Percentiles rank a stretch among this genome's conserved stretches.
Conservation (phyloP, 2,797 vertebrate species). For the Echiichthys vipera region DNA sequence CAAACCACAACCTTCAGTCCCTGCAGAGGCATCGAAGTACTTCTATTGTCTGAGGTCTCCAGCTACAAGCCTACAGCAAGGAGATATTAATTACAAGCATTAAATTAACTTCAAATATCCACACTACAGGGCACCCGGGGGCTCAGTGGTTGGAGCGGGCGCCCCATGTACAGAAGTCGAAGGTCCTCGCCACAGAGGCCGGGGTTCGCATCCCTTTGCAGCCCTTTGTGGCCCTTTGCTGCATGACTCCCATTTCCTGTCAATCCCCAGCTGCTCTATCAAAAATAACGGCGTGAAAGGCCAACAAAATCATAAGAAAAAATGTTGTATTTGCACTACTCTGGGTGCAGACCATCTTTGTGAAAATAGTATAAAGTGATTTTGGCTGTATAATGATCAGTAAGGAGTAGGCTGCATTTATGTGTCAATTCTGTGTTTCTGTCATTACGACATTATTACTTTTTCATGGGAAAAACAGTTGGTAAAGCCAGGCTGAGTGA, state of each 20-base stretch:
- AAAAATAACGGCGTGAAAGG: too few species aligned
- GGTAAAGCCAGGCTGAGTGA: background rate
- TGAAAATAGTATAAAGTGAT: background rate
- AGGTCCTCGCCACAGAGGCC: too few species aligned
- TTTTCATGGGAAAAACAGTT: conserved; percentile 2
- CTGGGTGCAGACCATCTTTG: background rate
- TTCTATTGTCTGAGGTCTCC: conserved; percentile 4
- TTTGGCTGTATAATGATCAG: background rate
- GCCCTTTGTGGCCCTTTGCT: too few species aligned
- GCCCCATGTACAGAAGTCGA: too few species aligned
- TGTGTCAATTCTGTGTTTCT: background rate
- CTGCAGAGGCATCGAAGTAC: background rate
- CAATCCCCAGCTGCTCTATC: too few species aligned
- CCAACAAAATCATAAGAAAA: too few species aligned
- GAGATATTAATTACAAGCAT: background rate
- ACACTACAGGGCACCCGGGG: background rate
- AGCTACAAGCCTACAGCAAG: background rate
- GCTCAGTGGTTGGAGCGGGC: too few species aligned
- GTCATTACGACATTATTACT: background rate
- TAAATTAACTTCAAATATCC: background rate
- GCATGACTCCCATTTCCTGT: too few species aligned
- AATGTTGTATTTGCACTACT: too few species aligned
- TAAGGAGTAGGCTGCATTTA: background rate
- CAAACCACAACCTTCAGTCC: conserved; percentile 10
- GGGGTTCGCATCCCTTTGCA: too few species aligned